These are phyloP conservation scores for Orchesella flavescens DNA, from an alignment of 2,888 invertebrate species.

Conservation along the genomic window DNA sequence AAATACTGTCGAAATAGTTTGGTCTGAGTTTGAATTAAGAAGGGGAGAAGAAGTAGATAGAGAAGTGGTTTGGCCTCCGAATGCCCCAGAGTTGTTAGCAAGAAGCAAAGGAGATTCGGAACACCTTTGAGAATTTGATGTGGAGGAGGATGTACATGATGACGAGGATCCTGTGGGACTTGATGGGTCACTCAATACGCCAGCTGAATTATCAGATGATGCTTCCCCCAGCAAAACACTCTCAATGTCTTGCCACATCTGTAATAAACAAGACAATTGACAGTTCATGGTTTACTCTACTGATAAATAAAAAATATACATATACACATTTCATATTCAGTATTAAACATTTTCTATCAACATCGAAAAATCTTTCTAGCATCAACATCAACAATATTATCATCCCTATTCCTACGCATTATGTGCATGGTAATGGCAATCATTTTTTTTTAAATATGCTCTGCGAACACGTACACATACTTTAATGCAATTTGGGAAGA, in stretches of 20 bases:
- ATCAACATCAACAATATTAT: no score
- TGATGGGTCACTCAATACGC: constrained; percentile 71
- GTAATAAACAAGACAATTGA: constrained; percentile 69
- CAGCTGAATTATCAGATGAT: constrained; percentile 70
- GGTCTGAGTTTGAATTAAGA: constrained; percentile 48
- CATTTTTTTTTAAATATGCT: no score
- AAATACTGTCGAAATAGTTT: constrained; percentile 59
- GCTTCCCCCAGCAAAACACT: constrained; percentile 75
- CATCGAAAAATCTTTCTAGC: no score
- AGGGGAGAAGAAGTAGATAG: constrained; percentile 39
- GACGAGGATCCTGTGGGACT: constrained; percentile 70
- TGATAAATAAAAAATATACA: constrained; percentile 7
- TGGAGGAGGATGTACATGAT: constrained; percentile 68
- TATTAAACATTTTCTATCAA: no score
- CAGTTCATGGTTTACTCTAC: no score
- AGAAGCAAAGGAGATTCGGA: constrained; percentile 67
- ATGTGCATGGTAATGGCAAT: no score
- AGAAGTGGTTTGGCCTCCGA: constrained; percentile 36
- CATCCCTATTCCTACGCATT: no score
- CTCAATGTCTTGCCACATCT: constrained; percentile 77
- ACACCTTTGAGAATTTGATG: constrained; percentile 69
- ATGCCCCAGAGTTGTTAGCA: constrained; percentile 36
- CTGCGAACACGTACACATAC: no score
- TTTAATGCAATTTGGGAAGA: no score
- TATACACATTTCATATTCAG: neutral